Evolutionary conservation across 2,113 vertebrate species (phyloP), one percentile per base, ranked within the genome.

Genomic region (Nesospiza acunhae): DNA sequence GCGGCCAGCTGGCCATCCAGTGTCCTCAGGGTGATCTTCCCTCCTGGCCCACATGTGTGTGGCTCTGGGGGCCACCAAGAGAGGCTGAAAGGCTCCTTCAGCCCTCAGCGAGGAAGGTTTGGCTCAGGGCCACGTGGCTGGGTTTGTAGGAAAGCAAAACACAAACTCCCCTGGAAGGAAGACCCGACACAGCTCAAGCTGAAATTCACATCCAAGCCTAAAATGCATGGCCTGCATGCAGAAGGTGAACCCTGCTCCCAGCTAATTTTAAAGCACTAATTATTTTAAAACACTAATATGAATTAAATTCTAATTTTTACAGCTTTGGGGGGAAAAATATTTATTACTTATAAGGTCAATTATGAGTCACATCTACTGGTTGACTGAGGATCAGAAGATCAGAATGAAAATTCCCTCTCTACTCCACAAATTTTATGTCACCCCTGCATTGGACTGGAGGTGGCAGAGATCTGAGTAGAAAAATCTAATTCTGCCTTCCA

Each of bases 41-140:
- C 93, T 78, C 90, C 52, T 18, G n/a, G 28, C 73, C 66, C 78
- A 37, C 0, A 9, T 79, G 70, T 79, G 82, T 30, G 6, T 49
- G 73, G 7, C 58, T 44, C 49, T 47, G 90, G 77, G 91, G 75
- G 67, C 2, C 1, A 62, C 96, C 95, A 94, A 44, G 50, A 73
- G 58, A 1, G 19, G 8, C 82, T 97, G 92, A 94, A 96, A 95
- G 90, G 90, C 66, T 76, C 87, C n/a, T 90, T 89, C 93, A 97
- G 69, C 44, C 90, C 66, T 53, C 6, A 64, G 86, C 78, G 80
- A 87, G 62, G 77, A 52, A 68, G 69, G 11, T 15, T 70, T 91
- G 93, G 94, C 89, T 37, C 41, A 4, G 49, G 69, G 74, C 93
- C 94, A 78, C 8, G 0, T 18, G 84, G 81, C 81, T 76, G 84